phyloP scores from a whole-genome alignment of 1,140 invertebrate species.

The Anastrepha ludens region DNA sequence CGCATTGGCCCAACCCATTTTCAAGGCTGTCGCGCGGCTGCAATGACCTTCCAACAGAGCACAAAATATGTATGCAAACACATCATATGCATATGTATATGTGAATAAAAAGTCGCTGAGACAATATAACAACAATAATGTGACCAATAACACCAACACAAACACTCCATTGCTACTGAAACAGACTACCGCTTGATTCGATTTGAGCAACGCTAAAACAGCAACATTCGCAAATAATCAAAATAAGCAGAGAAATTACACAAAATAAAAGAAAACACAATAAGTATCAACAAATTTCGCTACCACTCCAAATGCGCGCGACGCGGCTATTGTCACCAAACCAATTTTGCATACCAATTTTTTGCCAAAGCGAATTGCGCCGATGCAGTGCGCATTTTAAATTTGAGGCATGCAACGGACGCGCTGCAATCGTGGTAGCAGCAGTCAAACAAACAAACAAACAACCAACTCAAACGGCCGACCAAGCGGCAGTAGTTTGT shows the following conservation, averaged over 20 bases:
- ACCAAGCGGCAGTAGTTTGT: conserved; percentile 1
- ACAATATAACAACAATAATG: neutral
- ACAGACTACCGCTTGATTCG: neutral
- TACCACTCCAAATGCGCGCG: neutral
- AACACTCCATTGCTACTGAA: neutral
- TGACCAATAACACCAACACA: neutral
- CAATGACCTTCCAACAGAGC: conserved; percentile 39
- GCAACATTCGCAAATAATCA: neutral
- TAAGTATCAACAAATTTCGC: conserved; percentile 43
- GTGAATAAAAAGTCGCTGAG: too few species aligned
- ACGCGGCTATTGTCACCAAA: conserved; percentile 10
- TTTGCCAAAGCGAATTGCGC: conserved; percentile 48
- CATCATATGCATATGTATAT: neutral
- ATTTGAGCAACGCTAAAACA: neutral
- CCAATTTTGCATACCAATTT: conserved; percentile 54
- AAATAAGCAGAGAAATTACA: neutral
- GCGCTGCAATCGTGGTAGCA: neutral
- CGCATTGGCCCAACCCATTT: conserved; percentile 47
- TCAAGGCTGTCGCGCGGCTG: conserved; percentile 33
- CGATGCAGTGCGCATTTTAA: conserved; percentile 52
- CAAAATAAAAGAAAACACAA: conserved; percentile 6
- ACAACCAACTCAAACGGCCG: neutral
- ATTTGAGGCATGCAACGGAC: conserved; percentile 37
- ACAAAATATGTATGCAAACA: neutral
- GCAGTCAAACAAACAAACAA: neutral